Evolutionary conservation across 1,140 invertebrate genomes (phyloP).

Genomic region (Archegozetes longisetosus): DNA sequence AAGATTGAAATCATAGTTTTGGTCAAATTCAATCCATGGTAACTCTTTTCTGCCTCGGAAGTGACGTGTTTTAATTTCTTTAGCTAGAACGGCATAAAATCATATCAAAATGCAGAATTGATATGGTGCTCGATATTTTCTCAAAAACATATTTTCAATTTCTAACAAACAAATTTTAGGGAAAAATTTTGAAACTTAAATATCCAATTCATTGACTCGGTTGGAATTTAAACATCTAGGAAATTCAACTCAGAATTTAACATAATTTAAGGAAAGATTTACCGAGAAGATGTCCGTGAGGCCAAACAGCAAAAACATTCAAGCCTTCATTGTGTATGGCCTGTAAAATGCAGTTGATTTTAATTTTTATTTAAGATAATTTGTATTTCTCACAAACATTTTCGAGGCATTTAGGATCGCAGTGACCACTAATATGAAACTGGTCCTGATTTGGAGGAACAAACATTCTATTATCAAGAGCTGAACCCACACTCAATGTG

Average conservation of each 20-base stretch:
- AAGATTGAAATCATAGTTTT: constrained; percentile 61
- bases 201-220: no score
- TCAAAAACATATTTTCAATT: no score
- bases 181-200: no score
- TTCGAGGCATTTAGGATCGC: constrained; percentile 55
- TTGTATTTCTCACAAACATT: background rate
- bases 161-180: no score
- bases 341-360: no score
- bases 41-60: constrained; percentile 56
- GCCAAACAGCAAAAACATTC: constrained; percentile 6
- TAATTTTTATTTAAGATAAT: no score
- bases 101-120: no score
- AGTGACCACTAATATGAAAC: constrained; percentile 58
- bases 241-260: no score
- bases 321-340: background rate
- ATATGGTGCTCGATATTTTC: no score
- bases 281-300: constrained; percentile 15
- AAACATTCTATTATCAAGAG: constrained; percentile 55
- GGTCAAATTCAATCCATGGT: constrained; percentile 46
- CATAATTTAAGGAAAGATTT: no score
- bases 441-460: constrained; percentile 54
- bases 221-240: no score
- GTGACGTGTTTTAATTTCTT: constrained; percentile 55
- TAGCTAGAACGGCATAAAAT: constrained; percentile 36
- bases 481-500: constrained; percentile 59